Percentiles rank a stretch among this genome's conserved stretches.
Conservation (phyloP, 2,888 invertebrate genomes). For the Latrodectus elegans region DNA sequence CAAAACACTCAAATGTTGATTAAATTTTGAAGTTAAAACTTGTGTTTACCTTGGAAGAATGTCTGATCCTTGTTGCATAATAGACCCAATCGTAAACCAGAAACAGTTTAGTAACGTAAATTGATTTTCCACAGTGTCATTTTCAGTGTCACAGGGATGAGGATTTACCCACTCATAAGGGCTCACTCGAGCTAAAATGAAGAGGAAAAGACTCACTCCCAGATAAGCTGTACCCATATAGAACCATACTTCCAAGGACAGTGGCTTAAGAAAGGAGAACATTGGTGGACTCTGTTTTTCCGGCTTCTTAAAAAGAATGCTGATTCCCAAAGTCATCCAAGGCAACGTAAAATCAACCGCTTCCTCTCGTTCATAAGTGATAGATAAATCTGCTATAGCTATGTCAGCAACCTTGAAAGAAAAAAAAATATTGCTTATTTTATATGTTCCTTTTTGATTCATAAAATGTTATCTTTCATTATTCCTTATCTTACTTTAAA, state of each 20-base stretch:
- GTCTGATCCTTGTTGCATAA: slow-evolving; percentile 72
- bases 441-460: not conserved
- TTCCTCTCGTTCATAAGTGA: slow-evolving; percentile 94
- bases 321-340: slow-evolving; percentile 92
- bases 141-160: slow-evolving; percentile 75
- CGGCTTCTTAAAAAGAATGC: slow-evolving; percentile 78
- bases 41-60: slow-evolving; percentile 55
- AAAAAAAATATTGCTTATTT: not conserved
- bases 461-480: too few species aligned
- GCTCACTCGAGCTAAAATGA: slow-evolving; percentile 84
- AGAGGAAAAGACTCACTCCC: slow-evolving; percentile 75
- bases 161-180: slow-evolving; percentile 76
- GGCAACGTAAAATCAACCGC: slow-evolving; percentile 98
- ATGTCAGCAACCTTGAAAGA: slow-evolving; percentile 89
- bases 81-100: slow-evolving; percentile 77
- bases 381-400: slow-evolving; percentile 97
- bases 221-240: slow-evolving; percentile 72
- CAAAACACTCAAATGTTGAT: not conserved
- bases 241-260: slow-evolving; percentile 76
- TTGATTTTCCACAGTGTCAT: slow-evolving; percentile 75
- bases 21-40: not conserved
- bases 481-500: too few species aligned
- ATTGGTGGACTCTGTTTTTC: slow-evolving; percentile 77
- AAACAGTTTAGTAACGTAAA: slow-evolving; percentile 76
- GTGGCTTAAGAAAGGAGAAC: slow-evolving; percentile 79